Evolutionary conservation across 1,140 invertebrate species (phyloP).

Genomic region (Scaptodrosophila lebanonensis): DNA sequence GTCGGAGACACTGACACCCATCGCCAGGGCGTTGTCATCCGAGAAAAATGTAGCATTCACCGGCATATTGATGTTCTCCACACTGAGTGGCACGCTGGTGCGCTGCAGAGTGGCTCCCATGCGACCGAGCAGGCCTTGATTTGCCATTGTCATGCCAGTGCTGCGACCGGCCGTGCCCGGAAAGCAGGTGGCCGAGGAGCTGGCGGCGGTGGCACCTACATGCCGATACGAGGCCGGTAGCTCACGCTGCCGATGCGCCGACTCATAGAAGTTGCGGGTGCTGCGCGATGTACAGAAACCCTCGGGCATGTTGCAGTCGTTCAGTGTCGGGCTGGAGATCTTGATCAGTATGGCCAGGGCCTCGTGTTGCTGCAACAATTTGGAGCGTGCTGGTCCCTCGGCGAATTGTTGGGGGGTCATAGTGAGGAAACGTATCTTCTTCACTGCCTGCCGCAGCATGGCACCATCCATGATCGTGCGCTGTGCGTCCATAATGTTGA

Average conservation of each 20-base stretch:
- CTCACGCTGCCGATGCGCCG: constrained; percentile 48
- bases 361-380: constrained; percentile 85
- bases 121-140: constrained; percentile 8
- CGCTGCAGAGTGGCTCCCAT: no score
- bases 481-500: constrained; percentile 64
- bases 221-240: constrained; percentile 49
- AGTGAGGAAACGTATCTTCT: constrained; percentile 86
- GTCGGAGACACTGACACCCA: constrained; percentile 9
- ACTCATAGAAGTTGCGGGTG: constrained; percentile 60
- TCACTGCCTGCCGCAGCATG: constrained; percentile 78
- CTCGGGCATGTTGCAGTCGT: constrained; percentile 82
- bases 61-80: constrained; percentile 7
- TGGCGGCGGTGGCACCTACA: constrained; percentile 8
- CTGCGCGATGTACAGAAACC: constrained; percentile 81
- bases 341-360: constrained; percentile 89
- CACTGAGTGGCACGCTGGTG: constrained; percentile 24
- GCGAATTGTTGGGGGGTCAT: constrained; percentile 88
- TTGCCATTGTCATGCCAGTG: background rate
- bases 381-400: constrained; percentile 84
- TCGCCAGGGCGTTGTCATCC: no score
- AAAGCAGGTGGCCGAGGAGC: constrained; percentile 8
- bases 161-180: constrained; percentile 7
- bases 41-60: constrained; percentile 13
- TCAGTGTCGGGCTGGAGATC: constrained; percentile 82
- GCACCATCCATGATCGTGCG: constrained; percentile 58